A percentile compares a stretch with the other conserved stretches of the same genome.
phyloP scores from a whole-genome alignment of 2,113 vertebrate genomes.

The Corydoras maculifer region DNA sequence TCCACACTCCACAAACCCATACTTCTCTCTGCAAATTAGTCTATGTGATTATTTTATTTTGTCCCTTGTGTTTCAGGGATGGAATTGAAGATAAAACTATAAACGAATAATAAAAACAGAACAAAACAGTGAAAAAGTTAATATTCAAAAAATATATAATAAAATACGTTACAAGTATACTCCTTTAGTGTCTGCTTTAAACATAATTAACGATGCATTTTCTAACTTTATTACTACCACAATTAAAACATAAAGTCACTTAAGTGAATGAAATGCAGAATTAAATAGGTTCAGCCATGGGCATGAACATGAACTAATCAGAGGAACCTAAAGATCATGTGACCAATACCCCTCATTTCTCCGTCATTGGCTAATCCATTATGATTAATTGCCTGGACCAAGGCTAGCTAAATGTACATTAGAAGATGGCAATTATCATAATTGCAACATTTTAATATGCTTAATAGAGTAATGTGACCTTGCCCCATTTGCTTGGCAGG shows the following conservation, averaged over 20 bases:
- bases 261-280: too few relatives aligned
- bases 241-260: too few relatives aligned
- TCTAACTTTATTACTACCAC: too few relatives aligned
- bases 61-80: neutral
- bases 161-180: too few relatives aligned
- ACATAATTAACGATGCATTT: neutral
- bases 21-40: too few relatives aligned
- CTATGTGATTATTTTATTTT: too few relatives aligned
- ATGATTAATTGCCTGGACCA: constrained; percentile 66
- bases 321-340: constrained; percentile 39
- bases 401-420: constrained; percentile 71
- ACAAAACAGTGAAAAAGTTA: too few relatives aligned
- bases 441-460: constrained; percentile 71
- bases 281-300: constrained; percentile 27
- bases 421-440: constrained; percentile 69
- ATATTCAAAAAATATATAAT: too few relatives aligned
- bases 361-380: constrained; percentile 67
- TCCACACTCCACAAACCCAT: too few relatives aligned
- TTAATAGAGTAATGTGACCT: constrained; percentile 74
- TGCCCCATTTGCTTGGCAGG: constrained; percentile 65
- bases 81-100: too few relatives aligned
- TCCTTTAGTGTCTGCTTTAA: too few relatives aligned
- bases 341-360: constrained; percentile 51
- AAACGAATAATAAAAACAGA: too few relatives aligned
- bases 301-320: constrained; percentile 24